These are phyloP conservation scores for Platichthys flesus DNA, from an alignment of 2,113 vertebrate species.

Conservation along the genomic window DNA sequence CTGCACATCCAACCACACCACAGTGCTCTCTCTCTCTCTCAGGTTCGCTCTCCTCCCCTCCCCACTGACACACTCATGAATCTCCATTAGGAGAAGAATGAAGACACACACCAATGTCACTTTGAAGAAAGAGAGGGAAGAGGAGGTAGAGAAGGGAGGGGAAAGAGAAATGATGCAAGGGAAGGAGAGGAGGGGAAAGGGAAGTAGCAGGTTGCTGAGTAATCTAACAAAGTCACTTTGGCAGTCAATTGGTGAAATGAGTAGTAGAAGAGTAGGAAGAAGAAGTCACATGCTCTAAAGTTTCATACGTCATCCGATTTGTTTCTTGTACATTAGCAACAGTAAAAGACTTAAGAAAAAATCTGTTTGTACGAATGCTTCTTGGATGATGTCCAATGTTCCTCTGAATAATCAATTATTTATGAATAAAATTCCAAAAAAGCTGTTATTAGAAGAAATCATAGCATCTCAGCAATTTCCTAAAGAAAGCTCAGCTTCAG, in stretches of 20 bases:
- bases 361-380: no score
- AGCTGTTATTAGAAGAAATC: background rate
- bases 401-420: no score
- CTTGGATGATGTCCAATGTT: no score
- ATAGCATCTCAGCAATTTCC: no score
- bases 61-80: constrained; percentile 39
- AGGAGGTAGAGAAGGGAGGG: constrained; percentile 2
- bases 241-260: background rate
- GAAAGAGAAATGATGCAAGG: constrained; percentile 7
- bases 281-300: background rate
- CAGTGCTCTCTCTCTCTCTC: constrained; percentile 10
- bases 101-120: constrained; percentile 46
- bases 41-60: constrained; percentile 15
- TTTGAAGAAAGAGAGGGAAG: constrained; percentile 31
- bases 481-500: background rate
- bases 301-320: background rate
- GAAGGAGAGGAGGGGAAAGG: background rate
- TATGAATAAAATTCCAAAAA: background rate
- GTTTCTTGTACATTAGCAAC: no score
- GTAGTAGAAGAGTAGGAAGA: background rate
- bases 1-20: background rate
- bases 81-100: constrained; percentile 48
- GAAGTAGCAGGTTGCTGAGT: background rate
- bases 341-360: no score
- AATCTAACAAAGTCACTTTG: constrained; percentile 19